Evolutionary conservation across 2,113 vertebrate species (phyloP).

Genomic region (Salvator merianae): DNA sequence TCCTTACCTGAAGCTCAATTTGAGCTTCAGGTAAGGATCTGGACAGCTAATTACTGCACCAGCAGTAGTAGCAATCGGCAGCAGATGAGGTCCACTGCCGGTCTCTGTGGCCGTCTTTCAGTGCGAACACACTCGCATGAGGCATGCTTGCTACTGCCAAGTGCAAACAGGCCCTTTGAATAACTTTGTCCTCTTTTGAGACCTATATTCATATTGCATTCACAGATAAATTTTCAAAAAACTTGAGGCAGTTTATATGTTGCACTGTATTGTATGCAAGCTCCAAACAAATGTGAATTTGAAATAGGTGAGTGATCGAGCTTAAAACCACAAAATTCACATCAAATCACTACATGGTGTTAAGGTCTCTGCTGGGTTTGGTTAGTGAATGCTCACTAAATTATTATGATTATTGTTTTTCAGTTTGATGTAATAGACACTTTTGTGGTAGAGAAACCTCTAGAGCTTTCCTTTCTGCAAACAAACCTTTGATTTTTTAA

Average conservation of each 20-base stretch:
- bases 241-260: not conserved
- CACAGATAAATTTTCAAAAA: constrained; percentile 5
- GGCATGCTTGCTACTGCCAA: too few species aligned
- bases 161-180: too few species aligned
- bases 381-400: constrained; percentile 22
- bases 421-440: constrained; percentile 9
- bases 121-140: too few species aligned
- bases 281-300: not conserved
- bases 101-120: too few species aligned
- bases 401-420: not conserved
- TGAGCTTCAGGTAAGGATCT: too few species aligned
- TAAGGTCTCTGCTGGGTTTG: constrained; percentile 42
- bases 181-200: not conserved
- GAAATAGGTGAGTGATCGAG: constrained; percentile 28
- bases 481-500: constrained; percentile 10
- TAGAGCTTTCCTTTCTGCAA: constrained; percentile 43
- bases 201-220: not conserved
- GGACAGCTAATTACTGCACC: too few species aligned
- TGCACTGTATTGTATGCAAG: not conserved
- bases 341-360: constrained; percentile 28
- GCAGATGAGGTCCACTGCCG: too few species aligned
- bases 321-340: constrained; percentile 35
- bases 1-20: too few species aligned
- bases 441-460: constrained; percentile 32
- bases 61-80: too few species aligned